These are phyloP conservation scores for Torymus aiolomorphi DNA, from an alignment of 2,888 invertebrate genomes.

Conservation along the genomic window DNA sequence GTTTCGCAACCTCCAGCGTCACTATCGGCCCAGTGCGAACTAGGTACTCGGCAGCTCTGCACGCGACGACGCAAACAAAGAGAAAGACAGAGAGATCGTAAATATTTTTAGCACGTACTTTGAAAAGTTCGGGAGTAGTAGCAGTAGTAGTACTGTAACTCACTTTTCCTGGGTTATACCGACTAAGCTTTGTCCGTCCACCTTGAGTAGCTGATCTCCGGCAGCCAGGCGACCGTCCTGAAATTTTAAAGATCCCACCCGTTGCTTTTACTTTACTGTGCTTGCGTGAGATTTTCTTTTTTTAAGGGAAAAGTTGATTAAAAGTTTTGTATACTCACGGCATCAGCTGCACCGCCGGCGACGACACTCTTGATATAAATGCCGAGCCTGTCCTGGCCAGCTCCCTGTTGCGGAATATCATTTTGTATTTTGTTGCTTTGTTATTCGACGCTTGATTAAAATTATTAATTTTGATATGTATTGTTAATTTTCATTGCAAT, in stretches of 20 bases:
- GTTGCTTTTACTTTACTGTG: not conserved
- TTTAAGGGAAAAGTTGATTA: conserved; percentile 2
- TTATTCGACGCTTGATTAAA: too few species aligned
- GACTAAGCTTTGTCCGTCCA: conserved; percentile 96
- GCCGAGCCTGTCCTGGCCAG: conserved; percentile 89
- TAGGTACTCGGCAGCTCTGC: conserved; percentile 95
- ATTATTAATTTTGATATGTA: too few species aligned
- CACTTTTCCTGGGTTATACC: conserved; percentile 84
- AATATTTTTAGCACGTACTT: conserved; percentile 36
- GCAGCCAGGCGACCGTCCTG: conserved; percentile 95
- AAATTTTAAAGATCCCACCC: conserved; percentile 50
- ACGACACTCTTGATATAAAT: conserved; percentile 99
- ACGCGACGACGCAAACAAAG: conserved; percentile 45
- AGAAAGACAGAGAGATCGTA: conserved; percentile 8
- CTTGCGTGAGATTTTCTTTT: not conserved
- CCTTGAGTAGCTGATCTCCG: conserved; percentile 97
- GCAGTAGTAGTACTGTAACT: conserved; percentile 51
- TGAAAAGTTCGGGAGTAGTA: conserved; percentile 1
- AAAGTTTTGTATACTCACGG: conserved; percentile 75
- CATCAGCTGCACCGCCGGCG: conserved; percentile 92
- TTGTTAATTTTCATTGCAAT: too few species aligned
- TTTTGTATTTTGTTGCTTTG: too few species aligned
- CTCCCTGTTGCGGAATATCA: conserved; percentile 77
- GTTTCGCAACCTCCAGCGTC: conserved; percentile 96
- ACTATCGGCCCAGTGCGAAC: conserved; percentile 96